Evolutionary conservation across 1,140 invertebrate genomes (phyloP).

Genomic region (Heliconius nattereri): DNA sequence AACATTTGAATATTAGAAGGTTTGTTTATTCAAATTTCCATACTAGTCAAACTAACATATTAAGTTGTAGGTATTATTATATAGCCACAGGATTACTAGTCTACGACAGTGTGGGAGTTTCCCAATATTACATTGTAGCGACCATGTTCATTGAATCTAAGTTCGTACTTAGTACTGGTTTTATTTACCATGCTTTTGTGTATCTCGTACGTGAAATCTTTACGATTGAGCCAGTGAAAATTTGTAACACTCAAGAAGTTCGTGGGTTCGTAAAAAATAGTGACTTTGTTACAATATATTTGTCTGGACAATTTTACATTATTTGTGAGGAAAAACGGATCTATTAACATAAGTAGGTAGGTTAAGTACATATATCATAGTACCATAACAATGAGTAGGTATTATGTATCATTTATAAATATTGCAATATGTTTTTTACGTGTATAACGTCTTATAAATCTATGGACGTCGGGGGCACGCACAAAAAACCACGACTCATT

Average conservation of each 20-base stretch:
- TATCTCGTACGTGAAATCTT: not conserved
- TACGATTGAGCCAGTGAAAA: not conserved
- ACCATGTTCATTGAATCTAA: not conserved
- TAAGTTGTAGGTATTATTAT: not conserved
- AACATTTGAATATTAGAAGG: not conserved
- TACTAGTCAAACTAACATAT: not conserved
- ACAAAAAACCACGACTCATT: too few relatives aligned
- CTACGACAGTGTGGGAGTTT: not conserved
- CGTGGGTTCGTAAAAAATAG: too few relatives aligned
- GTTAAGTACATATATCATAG: too few relatives aligned
- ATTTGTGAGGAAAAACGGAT: too few relatives aligned
- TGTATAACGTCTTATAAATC: too few relatives aligned
- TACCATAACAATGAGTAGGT: too few relatives aligned
- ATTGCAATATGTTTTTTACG: too few relatives aligned
- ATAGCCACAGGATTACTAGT: not conserved
- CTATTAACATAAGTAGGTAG: too few relatives aligned
- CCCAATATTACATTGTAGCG: not conserved
- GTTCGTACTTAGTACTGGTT: not conserved
- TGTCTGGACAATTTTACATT: too few relatives aligned
- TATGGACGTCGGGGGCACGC: too few relatives aligned
- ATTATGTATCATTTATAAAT: too few relatives aligned
- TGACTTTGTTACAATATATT: not conserved
- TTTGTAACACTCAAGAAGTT: not conserved
- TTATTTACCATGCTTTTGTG: not conserved
- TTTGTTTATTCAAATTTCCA: constrained; percentile 3